phyloP scores from a whole-genome alignment of 2,888 invertebrate genomes.

The Bellardia pandia region DNA sequence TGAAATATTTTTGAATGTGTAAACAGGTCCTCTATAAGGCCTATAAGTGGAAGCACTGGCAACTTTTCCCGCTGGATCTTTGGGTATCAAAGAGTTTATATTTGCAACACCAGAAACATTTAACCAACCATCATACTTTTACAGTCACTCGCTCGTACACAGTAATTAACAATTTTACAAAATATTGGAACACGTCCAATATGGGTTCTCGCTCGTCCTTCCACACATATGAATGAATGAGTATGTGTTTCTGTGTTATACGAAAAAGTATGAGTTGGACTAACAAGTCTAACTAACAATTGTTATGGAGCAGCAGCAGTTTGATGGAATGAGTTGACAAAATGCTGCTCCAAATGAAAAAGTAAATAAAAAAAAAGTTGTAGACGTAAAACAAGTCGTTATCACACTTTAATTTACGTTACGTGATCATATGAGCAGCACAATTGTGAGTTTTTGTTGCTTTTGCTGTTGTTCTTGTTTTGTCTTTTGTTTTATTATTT shows the following conservation, averaged over 20 bases:
- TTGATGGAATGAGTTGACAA: constrained; percentile 22
- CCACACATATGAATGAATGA: neutral
- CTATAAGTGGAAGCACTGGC: no score
- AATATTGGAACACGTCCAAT: constrained; percentile 73
- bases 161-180: constrained; percentile 73
- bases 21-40: no score
- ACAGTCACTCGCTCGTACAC: constrained; percentile 14
- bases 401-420: constrained; percentile 74
- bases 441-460: constrained; percentile 46
- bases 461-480: constrained; percentile 21
- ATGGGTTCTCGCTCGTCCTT: constrained; percentile 46
- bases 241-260: neutral
- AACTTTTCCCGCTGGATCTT: neutral
- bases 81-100: constrained; percentile 45
- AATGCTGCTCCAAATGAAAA: constrained; percentile 19
- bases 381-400: constrained; percentile 74
- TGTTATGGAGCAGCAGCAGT: constrained; percentile 6
- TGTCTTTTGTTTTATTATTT: constrained; percentile 68
- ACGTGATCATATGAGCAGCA: constrained; percentile 72
- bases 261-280: constrained; percentile 21
- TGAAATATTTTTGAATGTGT: no score
- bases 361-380: constrained; percentile 55
- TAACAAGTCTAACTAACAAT: constrained; percentile 27
- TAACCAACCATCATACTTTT: constrained; percentile 44
- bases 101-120: constrained; percentile 35